Percentiles rank a stretch among this genome's conserved stretches.
Evolutionary conservation across 2,888 invertebrate species (phyloP).

Genomic region (Drosophila mimica): DNA sequence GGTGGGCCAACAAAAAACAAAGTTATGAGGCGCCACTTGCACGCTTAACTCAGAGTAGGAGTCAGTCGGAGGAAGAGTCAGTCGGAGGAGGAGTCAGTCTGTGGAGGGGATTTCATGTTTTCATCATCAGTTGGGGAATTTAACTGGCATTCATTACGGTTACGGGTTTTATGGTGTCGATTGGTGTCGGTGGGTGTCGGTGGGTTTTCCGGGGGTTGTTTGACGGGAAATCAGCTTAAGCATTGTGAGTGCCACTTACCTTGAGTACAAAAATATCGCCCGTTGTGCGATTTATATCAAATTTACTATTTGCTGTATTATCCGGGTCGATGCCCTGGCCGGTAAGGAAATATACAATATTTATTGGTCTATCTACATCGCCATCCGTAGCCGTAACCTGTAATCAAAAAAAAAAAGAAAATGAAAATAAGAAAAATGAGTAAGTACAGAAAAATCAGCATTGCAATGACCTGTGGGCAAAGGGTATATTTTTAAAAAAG

Average conservation of each 20-base stretch:
- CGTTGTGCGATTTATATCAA: constrained; percentile 97
- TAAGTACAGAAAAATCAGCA: constrained; percentile 27
- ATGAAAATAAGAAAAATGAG: constrained; percentile 6
- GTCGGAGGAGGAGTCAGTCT: too few relatives aligned
- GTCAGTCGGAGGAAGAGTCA: too few relatives aligned
- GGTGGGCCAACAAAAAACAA: constrained; percentile 23
- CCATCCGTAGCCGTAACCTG: constrained; percentile 99
- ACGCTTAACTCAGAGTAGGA: constrained; percentile 15
- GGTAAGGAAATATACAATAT: constrained; percentile 97
- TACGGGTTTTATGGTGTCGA: constrained; percentile 34
- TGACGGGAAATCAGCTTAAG: constrained; percentile 33
- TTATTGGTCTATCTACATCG: constrained; percentile 96
- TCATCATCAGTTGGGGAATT: constrained; percentile 41
- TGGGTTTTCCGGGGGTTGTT: not conserved
- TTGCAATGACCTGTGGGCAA: constrained; percentile 39
- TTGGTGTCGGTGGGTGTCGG: not conserved
- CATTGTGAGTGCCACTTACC: constrained; percentile 87
- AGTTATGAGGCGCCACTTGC: constrained; percentile 55
- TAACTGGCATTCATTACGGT: constrained; percentile 51
- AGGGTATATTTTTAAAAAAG: not conserved
- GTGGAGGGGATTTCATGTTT: not conserved
- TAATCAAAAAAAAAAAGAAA: constrained; percentile 16
- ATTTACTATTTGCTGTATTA: constrained; percentile 97
- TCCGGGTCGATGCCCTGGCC: constrained; percentile 98
- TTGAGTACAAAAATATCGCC: constrained; percentile 98